Conservation (phyloP, 2,113 vertebrate species). For the Ailurus styani region DNA sequence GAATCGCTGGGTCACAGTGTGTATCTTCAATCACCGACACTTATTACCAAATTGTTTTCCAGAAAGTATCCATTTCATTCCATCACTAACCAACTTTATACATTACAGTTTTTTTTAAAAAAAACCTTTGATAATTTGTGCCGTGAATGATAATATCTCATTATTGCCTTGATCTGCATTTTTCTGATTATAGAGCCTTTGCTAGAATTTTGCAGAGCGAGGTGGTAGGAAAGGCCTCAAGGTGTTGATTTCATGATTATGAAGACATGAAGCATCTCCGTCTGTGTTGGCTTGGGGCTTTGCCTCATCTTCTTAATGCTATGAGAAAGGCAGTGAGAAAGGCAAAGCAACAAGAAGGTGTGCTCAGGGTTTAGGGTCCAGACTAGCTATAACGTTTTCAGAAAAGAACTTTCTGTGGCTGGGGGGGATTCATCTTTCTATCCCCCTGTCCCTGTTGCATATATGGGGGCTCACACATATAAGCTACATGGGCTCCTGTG, state of each 20-base stretch:
- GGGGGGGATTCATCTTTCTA: background rate
- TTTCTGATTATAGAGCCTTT: background rate
- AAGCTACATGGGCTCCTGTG: accelerated
- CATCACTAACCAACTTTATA: background rate
- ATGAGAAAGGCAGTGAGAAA: background rate
- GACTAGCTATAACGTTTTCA: background rate
- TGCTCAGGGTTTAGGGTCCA: background rate
- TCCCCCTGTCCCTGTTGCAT: accelerated
- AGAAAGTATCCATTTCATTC: background rate
- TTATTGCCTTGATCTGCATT: background rate
- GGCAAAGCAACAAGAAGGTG: background rate
- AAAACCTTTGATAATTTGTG: background rate
- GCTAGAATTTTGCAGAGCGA: background rate
- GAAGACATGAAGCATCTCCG: background rate
- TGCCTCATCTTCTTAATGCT: background rate
- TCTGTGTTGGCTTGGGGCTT: background rate
- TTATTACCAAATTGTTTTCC: background rate
- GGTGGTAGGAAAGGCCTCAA: background rate
- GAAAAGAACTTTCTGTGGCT: background rate
- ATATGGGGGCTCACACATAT: background rate
- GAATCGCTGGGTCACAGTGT: background rate
- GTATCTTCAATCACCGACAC: background rate
- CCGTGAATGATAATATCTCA: background rate
- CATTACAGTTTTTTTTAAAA: background rate
- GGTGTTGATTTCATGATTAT: background rate